These are phyloP conservation scores for Stomorhina lunata DNA, from an alignment of 2,888 invertebrate genomes.

Conservation along the genomic window DNA sequence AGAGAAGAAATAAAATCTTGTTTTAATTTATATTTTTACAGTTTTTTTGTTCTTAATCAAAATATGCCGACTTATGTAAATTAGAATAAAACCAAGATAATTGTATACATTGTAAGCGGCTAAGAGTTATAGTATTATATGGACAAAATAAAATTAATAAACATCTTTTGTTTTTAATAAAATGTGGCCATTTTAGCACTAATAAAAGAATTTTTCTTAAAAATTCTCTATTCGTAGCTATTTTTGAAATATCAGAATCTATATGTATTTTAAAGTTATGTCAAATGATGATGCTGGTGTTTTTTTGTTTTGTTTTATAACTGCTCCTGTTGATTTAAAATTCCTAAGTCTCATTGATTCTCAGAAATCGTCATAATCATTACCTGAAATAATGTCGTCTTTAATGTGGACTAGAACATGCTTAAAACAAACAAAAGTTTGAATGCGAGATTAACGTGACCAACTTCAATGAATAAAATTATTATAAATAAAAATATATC, in stretches of 20 bases:
- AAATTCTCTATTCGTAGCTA: too few relatives aligned
- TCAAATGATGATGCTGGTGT: background rate
- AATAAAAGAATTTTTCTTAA: too few relatives aligned
- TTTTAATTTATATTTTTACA: background rate
- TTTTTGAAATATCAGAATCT: too few relatives aligned
- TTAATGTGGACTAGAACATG: conserved; percentile 17
- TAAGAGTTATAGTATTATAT: too few relatives aligned
- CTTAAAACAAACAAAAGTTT: background rate
- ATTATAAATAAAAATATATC: too few relatives aligned
- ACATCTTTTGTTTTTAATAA: too few relatives aligned
- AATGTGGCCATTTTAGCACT: conserved; percentile 9
- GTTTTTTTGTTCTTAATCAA: conserved; percentile 1
- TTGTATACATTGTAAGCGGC: conserved; percentile 6
- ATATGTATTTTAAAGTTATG: background rate
- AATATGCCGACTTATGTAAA: conserved; percentile 33
- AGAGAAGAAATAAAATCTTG: conserved; percentile 21
- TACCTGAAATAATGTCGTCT: conserved; percentile 40
- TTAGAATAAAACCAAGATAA: background rate
- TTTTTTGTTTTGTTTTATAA: too few relatives aligned
- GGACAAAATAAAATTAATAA: too few relatives aligned
- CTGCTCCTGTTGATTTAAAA: conserved; percentile 13
- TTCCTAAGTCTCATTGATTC: conserved; percentile 27
- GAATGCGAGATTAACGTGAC: background rate
- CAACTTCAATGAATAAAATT: background rate
- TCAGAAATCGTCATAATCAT: conserved; percentile 38